phyloP scores from a whole-genome alignment of 2,888 invertebrate species.

The Cryptocephalus primarius region DNA sequence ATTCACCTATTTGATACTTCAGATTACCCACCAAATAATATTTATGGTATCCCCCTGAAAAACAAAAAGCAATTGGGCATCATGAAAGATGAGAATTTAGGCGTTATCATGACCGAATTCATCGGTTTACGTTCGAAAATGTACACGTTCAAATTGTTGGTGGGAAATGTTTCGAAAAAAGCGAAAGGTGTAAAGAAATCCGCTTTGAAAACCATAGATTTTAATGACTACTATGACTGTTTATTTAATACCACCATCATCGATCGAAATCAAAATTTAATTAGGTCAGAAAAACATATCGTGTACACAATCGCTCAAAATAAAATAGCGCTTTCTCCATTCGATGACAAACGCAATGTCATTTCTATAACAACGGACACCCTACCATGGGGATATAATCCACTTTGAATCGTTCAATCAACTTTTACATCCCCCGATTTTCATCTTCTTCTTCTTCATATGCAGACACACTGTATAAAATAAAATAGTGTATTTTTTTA shows the following conservation, averaged over 20 bases:
- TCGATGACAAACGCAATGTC: slow-evolving; percentile 1
- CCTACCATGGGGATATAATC: not conserved
- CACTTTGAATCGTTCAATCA: too few species aligned
- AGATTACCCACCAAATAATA: slow-evolving; percentile 11
- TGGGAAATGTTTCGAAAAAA: slow-evolving; percentile 1
- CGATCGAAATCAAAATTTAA: not conserved
- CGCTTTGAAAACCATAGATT: not conserved
- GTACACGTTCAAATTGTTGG: slow-evolving; percentile 4
- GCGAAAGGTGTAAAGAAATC: slow-evolving; percentile 2
- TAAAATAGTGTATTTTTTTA: too few species aligned
- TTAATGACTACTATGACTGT: not conserved
- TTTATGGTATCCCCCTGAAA: not conserved
- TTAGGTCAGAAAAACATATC: not conserved
- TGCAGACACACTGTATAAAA: too few species aligned
- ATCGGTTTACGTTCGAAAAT: slow-evolving; percentile 5
- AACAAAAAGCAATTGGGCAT: slow-evolving; percentile 1
- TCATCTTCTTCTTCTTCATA: too few species aligned
- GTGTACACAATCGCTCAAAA: not conserved
- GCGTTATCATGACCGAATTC: slow-evolving; percentile 3
- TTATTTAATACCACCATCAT: not conserved
- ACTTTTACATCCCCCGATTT: too few species aligned
- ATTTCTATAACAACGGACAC: not conserved
- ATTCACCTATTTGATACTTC: slow-evolving; percentile 25
- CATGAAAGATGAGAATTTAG: slow-evolving; percentile 5
- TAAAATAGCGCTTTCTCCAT: slow-evolving; percentile 2